These are phyloP conservation scores for Drosophila nannoptera DNA, from an alignment of 1,140 invertebrate genomes.

Conservation along the genomic window DNA sequence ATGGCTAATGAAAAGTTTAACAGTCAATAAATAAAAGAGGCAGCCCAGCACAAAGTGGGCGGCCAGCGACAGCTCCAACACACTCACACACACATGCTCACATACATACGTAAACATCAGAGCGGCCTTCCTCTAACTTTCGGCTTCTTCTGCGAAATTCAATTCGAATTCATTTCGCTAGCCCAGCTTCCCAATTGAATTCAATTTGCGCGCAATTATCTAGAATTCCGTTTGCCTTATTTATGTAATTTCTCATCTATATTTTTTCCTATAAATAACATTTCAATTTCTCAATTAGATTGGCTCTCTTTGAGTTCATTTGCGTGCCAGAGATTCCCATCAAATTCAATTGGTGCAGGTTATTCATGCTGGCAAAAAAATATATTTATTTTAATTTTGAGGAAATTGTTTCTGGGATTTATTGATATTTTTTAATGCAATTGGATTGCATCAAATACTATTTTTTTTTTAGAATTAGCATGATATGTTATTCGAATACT, in stretches of 20 bases:
- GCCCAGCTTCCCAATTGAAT: neutral
- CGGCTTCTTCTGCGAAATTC: neutral
- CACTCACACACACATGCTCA: neutral
- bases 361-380: too few species aligned
- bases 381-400: too few species aligned
- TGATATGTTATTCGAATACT: too few species aligned
- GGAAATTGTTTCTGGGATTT: too few species aligned
- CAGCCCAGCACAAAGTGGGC: constrained; percentile 24
- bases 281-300: neutral
- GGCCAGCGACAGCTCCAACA: neutral
- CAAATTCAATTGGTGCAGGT: too few species aligned
- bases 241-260: neutral
- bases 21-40: constrained; percentile 72
- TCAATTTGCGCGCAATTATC: constrained; percentile 20
- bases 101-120: too few species aligned
- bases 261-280: neutral
- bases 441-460: too few species aligned
- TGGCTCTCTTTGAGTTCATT: neutral
- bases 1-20: constrained; percentile 77
- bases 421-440: too few species aligned
- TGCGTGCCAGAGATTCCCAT: too few species aligned
- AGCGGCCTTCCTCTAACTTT: neutral
- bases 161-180: constrained; percentile 8
- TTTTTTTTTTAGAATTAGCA: too few species aligned
- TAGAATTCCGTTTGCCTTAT: too few species aligned